Evolutionary conservation across 2,797 vertebrate species (phyloP).

Genomic region (Coccyzus lansbergi): DNA sequence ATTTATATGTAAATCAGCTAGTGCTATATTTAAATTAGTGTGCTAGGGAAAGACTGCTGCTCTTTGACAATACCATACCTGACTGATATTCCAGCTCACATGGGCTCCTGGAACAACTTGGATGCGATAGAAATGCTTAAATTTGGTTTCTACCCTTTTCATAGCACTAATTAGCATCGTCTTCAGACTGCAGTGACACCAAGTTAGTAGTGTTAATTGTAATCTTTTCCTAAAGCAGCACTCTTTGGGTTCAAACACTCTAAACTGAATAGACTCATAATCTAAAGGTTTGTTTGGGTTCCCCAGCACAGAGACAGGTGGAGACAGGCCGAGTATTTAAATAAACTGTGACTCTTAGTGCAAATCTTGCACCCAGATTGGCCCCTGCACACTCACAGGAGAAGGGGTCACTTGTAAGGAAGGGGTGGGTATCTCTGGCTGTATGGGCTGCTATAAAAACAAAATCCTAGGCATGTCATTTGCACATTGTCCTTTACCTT

Average conservation of each 20-base stretch:
- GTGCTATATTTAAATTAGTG: neutral
- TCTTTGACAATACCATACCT: neutral
- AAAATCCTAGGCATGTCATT: neutral
- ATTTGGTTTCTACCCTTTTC: neutral
- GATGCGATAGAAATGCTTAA: too few relatives aligned
- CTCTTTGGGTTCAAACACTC: neutral
- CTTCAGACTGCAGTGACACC: neutral
- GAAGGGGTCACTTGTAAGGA: rapidly evolving
- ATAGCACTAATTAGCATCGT: neutral
- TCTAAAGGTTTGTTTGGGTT: neutral
- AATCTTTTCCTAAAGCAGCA: neutral
- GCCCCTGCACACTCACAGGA: neutral
- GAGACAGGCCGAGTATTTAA: neutral
- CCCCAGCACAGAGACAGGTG: neutral
- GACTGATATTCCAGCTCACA: neutral
- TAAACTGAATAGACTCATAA: neutral
- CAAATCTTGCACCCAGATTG: neutral
- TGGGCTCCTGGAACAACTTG: neutral
- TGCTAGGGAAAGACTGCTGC: neutral
- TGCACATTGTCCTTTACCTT: neutral
- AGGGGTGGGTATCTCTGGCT: rapidly evolving
- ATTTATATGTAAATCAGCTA: neutral
- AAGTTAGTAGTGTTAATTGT: neutral
- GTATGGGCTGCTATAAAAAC: neutral
- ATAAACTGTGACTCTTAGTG: neutral